Percentiles rank a stretch among this genome's conserved stretches.
These are phyloP conservation scores for Parus major DNA, from an alignment of 2,113 vertebrate species.

Conservation along the genomic window DNA sequence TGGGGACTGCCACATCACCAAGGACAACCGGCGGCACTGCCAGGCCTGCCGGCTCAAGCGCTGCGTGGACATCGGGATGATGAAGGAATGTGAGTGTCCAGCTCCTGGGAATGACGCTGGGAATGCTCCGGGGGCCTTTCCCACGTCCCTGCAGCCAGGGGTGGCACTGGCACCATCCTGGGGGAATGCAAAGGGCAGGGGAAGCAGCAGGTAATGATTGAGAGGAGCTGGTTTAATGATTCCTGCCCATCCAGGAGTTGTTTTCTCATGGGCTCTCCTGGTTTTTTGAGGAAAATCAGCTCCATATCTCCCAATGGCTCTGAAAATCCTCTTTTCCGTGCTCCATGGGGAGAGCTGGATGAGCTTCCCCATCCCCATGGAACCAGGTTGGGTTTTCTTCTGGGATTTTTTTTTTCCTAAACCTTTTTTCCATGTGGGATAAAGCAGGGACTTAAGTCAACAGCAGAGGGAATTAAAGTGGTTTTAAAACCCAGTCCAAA, in stretches of 20 bases:
- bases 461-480: neutral
- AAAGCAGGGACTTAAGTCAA: neutral
- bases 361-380: rapidly evolving
- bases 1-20: constrained; percentile 93
- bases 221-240: neutral
- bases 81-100: constrained; percentile 93
- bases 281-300: neutral
- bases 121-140: neutral
- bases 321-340: neutral
- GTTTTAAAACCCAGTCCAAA: neutral
- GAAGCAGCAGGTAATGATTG: neutral
- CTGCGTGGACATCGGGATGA: constrained; percentile 97
- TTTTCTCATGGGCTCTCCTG: neutral
- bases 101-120: neutral
- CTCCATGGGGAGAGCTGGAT: neutral
- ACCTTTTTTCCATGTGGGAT: neutral
- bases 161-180: neutral
- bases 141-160: rapidly evolving
- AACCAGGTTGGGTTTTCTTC: rapidly evolving
- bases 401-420: neutral
- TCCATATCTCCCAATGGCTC: neutral
- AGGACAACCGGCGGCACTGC: constrained; percentile 97
- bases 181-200: neutral
- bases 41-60: constrained; percentile 95
- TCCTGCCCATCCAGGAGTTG: neutral